Base-by-base conservation (phyloP, 2,888 invertebrate genomes). In the Dichetophora obliterata region DNA sequence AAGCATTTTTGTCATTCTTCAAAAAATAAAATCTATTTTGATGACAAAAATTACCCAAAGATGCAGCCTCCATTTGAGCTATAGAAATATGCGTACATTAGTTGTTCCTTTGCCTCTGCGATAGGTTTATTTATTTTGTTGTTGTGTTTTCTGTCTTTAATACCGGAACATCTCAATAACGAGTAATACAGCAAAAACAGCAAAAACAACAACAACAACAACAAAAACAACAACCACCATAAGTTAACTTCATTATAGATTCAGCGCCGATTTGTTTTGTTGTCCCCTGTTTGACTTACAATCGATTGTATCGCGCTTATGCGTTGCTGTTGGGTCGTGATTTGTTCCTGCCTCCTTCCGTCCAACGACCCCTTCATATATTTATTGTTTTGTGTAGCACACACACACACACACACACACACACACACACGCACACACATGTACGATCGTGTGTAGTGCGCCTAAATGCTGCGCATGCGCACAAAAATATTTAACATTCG, bases 401-500 rank as follows among this genome's bases (percentile, higher is more conserved):
- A 76, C 72, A 63, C 27, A 77, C 68, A 69, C 77, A 52, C 52
- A 68, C 66, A 63, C 31, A 31, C 31, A 31, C 31, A 31, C 5
- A 31, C n/a, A n/a, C n/a, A n/a, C n/a, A n/a, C n/a, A n/a, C n/a
- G n/a, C n/a, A n/a, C n/a, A 50, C 50, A 68, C 66, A 61, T 61
- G 73, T 34, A 9, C 22, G 16, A 34, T 19, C 57, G 48, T 59
- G 19, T 48, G 43, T 74, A 52, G 54, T 43, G 76, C 77, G 70
- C 78, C 77, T 78, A 78, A 78, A 79, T 78, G 79, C 76, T 81
- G 79, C 79, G 80, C 81, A 78, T 81, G 80, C 80, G 78, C 81
- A 80, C 79, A 77, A 77, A 79, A 81, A 81, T 80, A 82, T 81
- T 81, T 80, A 78, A 80, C 79, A 80, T 80, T 82, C 81, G 80